Evolutionary conservation across 2,888 invertebrate genomes (phyloP).

Genomic region (Carabus problematicus): DNA sequence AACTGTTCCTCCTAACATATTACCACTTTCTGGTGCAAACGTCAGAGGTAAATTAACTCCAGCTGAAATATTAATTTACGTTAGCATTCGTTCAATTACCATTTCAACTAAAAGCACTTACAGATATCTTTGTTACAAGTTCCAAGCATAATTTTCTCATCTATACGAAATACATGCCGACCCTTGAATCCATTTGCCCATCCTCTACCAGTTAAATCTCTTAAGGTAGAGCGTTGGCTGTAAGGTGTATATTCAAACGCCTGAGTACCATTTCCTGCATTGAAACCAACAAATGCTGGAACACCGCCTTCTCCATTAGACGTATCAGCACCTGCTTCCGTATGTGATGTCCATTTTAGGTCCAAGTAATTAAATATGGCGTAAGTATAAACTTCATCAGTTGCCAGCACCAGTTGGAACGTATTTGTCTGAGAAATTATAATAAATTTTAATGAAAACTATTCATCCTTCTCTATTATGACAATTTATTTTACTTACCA

Average conservation of each 20-base stretch:
- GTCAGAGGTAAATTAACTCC: slow-evolving; percentile 81
- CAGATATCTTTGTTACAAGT: slow-evolving; percentile 92
- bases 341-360: slow-evolving; percentile 89
- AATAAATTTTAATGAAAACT: slow-evolving; percentile 23
- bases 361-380: slow-evolving; percentile 94
- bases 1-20: slow-evolving; percentile 96
- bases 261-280: slow-evolving; percentile 93
- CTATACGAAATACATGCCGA: slow-evolving; percentile 92
- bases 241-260: slow-evolving; percentile 89
- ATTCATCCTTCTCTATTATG: neutral
- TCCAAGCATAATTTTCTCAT: slow-evolving; percentile 92
- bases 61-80: slow-evolving; percentile 61
- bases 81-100: neutral
- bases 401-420: slow-evolving; percentile 92
- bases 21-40: slow-evolving; percentile 94
- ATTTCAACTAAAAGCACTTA: slow-evolving; percentile 52
- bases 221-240: slow-evolving; percentile 84
- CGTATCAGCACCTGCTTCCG: slow-evolving; percentile 90
- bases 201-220: slow-evolving; percentile 84
- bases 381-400: slow-evolving; percentile 93
- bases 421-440: slow-evolving; percentile 79
- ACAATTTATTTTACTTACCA: slow-evolving; percentile 60
- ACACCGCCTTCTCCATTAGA: slow-evolving; percentile 85
- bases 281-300: slow-evolving; percentile 92
- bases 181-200: slow-evolving; percentile 89